Base-by-base conservation (phyloP, 2,888 invertebrate genomes). In the Ormia ochracea region DNA sequence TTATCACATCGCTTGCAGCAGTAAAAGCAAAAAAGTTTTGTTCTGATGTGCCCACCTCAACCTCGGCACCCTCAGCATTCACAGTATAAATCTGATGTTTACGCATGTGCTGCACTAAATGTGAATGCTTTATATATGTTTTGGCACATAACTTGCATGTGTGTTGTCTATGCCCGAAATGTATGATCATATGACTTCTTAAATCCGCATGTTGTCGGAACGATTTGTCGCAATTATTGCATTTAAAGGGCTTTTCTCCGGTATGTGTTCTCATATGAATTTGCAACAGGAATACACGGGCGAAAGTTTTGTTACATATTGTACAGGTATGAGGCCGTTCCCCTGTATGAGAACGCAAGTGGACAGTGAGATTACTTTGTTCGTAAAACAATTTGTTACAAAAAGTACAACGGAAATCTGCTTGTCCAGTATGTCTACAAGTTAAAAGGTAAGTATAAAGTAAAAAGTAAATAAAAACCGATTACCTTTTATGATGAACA, bases 171-270 rank as follows among this genome's bases (percentile, higher is more conserved):
- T 86, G 84, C 6, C 88, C 88, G 0, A 87, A 86, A 52, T 89
- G 89, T 0, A 84, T 87, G 6, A 86, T 86, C 31, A 82, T 82
- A 3, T 92, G 89, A 7, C 91, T 90, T 82, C 92, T 91, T 0
- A 88, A 81, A 73, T 87, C 82, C 6, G 80, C 23, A 52, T 50
- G 56, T 28, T 80, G 80, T 17, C 94, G 90, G 86, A 95, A 95
- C n/a, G 92, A 91, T 88, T 94, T 94, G 17, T 93, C 93, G 85
- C 95, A 95, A 86, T 93, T 94, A 85, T 93, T 93, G 83, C 95
- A 95, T 2, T 93, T 91, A 83, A 93, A 94, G 0, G 95, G 84
- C 4, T 86, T 85, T 33, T 87, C 86, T 5, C 88, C 88, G 0
- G 88, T 87, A 56, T 89, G 89, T 0, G 85, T 88, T 17, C 88